Evolutionary conservation across 2,888 invertebrate species (phyloP).

Genomic region (Gortyna flavago): DNA sequence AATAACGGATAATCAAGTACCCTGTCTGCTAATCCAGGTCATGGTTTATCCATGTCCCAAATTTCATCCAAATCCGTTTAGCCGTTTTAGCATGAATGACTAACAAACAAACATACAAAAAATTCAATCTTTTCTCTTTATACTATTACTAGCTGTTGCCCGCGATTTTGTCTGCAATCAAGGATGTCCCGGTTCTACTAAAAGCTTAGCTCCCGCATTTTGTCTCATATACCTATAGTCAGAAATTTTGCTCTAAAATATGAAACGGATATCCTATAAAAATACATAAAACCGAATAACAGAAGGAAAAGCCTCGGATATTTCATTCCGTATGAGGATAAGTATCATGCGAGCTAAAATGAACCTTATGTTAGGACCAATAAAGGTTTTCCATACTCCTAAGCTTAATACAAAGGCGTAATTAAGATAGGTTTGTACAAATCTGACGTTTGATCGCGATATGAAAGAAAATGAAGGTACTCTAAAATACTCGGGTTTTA

Average conservation of each 20-base stretch:
- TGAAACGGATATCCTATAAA: slow-evolving; percentile 21
- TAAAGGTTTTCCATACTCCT: slow-evolving; percentile 8
- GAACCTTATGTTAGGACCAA: neutral
- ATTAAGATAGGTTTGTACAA: slow-evolving; percentile 55
- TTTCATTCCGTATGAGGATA: slow-evolving; percentile 20
- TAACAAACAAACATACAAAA: no score
- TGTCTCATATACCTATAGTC: slow-evolving; percentile 1
- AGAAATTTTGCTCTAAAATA: slow-evolving; percentile 1
- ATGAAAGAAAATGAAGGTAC: slow-evolving; percentile 35
- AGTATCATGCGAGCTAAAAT: slow-evolving; percentile 16
- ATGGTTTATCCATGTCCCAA: no score
- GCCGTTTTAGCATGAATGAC: no score
- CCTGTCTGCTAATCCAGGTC: no score
- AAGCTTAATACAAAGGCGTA: slow-evolving; percentile 38
- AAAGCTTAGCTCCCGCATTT: neutral
- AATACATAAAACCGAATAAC: slow-evolving; percentile 25
- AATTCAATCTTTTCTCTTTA: no score
- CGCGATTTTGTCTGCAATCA: no score
- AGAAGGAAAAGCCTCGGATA: slow-evolving; percentile 23
- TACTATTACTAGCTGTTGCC: no score
- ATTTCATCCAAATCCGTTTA: no score
- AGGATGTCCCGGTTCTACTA: neutral
- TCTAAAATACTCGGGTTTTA: slow-evolving; percentile 34
- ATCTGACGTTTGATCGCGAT: slow-evolving; percentile 54
- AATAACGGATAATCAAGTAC: no score